Evolutionary conservation across 2,888 invertebrate species (phyloP), one percentile per base, ranked within the genome.

Genomic region (Tipula helvola): DNA sequence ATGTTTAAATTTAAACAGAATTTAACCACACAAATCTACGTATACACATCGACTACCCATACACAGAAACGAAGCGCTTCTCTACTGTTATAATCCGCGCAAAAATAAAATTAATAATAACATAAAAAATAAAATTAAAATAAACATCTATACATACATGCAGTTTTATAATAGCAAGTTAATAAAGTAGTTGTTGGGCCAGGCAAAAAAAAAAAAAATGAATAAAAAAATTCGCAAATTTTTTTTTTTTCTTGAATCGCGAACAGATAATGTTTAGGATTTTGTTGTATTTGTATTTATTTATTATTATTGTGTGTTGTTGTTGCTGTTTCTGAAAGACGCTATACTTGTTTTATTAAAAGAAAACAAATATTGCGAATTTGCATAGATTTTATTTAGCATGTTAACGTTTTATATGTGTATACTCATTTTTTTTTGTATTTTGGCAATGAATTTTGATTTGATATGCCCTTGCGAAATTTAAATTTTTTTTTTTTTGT

Each of bases 401-500:
- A 41, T 39, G 39, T 44, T 85, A 85, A 85, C 39, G 85, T 85
- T 85, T 85, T 41, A 41, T 83, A 12, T 18, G 16, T 39, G 39
- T 52, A 52, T 16, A 71, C 71, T n/a, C n/a, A 41, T 84, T 84
- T 83, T 84, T 85, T 85, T 85, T 85, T 85, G 7, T 42, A 42
- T 85, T 85, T 85, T 85, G 85, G 85, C 85, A 85, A 85, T 85
- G 85, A 85, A 85, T 85, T 85, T 85, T 85, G 85, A 85, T 85
- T 85, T 85, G 42, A 85, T 42, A 85, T 85, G 85, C 85, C 85
- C 85, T 85, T 85, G 85, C 85, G 42, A 85, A 84, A 39, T 84
- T 83, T 83, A 36, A 36, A 36, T 36, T 83, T 83, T 83, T 83
- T 39, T 28, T 36, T 39, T 84, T n/a, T 18, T 71, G 71, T 52